phyloP scores from a whole-genome alignment of 2,113 vertebrate genomes.

The Myiopsitta monachus region DNA sequence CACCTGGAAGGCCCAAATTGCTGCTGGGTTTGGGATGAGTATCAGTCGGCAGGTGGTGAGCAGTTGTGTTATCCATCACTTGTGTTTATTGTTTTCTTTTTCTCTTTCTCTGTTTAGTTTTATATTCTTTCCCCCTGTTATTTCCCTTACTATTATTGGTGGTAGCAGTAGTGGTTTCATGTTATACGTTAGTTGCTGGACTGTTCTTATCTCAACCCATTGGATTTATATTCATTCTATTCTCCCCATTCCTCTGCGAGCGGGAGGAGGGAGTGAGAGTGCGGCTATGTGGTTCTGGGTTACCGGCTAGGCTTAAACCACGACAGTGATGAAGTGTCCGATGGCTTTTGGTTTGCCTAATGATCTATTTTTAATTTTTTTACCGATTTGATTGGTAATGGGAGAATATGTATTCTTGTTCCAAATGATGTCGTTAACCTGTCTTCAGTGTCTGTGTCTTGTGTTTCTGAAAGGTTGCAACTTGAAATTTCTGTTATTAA shows the following conservation, averaged over 20 bases:
- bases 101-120: background rate
- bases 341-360: background rate
- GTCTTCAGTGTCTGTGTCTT: background rate
- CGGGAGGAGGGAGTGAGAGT: background rate
- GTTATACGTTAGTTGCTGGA: background rate
- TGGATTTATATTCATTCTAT: background rate
- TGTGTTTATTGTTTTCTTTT: background rate
- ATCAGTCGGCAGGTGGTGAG: background rate
- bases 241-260: background rate
- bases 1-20: background rate
- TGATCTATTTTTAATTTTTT: background rate
- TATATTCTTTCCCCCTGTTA: background rate
- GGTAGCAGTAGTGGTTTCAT: background rate
- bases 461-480: background rate
- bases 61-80: background rate
- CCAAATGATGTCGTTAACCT: background rate
- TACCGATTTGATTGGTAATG: rapidly evolving
- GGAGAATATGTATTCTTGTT: rapidly evolving
- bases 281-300: background rate
- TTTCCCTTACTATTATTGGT: background rate
- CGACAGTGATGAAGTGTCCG: background rate
- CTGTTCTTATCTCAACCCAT: background rate
- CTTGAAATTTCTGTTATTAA: background rate
- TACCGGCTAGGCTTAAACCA: background rate
- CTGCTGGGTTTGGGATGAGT: background rate